Percentiles rank a stretch among this genome's conserved stretches.
phyloP scores from a whole-genome alignment of 2,797 vertebrate genomes.

The Ambastaia sidthimunki region DNA sequence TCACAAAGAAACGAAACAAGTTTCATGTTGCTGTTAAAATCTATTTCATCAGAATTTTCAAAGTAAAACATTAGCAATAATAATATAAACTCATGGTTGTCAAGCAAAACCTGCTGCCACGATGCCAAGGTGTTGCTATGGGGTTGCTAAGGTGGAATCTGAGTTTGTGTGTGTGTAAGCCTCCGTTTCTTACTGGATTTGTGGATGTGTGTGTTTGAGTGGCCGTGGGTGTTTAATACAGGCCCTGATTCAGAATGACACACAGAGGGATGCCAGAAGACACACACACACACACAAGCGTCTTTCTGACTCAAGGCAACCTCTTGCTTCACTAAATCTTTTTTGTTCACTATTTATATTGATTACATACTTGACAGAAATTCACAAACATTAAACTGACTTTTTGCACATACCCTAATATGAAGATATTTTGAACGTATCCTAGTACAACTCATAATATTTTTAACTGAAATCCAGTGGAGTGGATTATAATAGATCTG shows the following conservation, averaged over 20 bases:
- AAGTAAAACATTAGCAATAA: too few species aligned
- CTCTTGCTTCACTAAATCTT: constrained; percentile 26
- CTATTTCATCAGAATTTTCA: too few species aligned
- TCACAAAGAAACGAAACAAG: not conserved
- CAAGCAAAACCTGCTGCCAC: too few species aligned
- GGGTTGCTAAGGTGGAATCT: too few species aligned
- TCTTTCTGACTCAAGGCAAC: constrained; percentile 11
- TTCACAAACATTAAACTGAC: constrained; percentile 32
- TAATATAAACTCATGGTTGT: too few species aligned
- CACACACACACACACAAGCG: constrained; percentile 11
- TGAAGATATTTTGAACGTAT: constrained; percentile 6
- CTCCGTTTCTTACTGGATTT: constrained; percentile 18
- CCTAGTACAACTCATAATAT: too few species aligned
- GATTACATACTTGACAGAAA: not conserved
- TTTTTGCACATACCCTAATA: not conserved
- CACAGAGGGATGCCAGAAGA: constrained; percentile 43
- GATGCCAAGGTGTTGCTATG: too few species aligned
- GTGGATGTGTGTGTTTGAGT: constrained; percentile 35
- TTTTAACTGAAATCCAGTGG: not conserved
- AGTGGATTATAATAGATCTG: constrained; percentile 18
- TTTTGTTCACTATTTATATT: not conserved
- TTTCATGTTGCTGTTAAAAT: too few species aligned
- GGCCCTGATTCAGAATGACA: constrained; percentile 50
- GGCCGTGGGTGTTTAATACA: constrained; percentile 40
- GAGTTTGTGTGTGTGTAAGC: not conserved